Percentiles rank a stretch among this genome's conserved stretches.
Evolutionary conservation across 1,140 invertebrate species (phyloP).

Genomic region (Tenebrio molitor): DNA sequence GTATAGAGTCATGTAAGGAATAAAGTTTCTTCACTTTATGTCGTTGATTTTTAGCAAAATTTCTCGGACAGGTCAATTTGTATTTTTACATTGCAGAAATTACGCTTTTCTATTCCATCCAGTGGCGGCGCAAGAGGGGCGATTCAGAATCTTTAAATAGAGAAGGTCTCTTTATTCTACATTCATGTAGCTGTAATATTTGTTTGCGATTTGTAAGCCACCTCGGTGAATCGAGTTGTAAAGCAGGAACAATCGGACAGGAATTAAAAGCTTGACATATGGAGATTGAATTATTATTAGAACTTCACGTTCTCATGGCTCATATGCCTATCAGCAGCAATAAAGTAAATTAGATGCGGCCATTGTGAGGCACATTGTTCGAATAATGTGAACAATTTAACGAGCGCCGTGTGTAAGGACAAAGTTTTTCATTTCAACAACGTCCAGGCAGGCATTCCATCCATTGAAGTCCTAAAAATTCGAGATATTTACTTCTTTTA

Average conservation of each 20-base stretch:
- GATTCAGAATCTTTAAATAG: too few relatives aligned
- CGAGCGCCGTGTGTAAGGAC: not conserved
- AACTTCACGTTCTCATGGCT: not conserved
- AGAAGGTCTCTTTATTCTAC: too few relatives aligned
- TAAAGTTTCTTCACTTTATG: not conserved
- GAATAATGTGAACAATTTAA: not conserved
- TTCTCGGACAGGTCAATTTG: too few relatives aligned
- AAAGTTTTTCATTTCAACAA: constrained; percentile 23
- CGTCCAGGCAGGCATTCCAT: not conserved
- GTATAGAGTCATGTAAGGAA: not conserved
- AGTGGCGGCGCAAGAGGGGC: too few relatives aligned
- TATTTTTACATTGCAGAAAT: too few relatives aligned
- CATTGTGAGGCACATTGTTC: not conserved
- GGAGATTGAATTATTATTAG: too few relatives aligned
- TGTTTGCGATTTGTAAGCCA: too few relatives aligned
- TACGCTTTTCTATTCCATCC: too few relatives aligned
- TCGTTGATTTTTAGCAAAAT: not conserved
- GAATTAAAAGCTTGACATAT: not conserved
- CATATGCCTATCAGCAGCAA: not conserved
- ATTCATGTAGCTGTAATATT: too few relatives aligned
- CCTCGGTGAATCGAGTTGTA: not conserved
- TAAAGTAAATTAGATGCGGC: not conserved
- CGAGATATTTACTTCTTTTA: constrained; percentile 55
- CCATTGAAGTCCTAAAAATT: constrained; percentile 50
- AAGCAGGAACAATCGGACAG: not conserved